Percentiles rank a stretch among this genome's conserved stretches.
These are phyloP conservation scores for Prionace glauca DNA, from an alignment of 2,797 vertebrate species.

Conservation along the genomic window DNA sequence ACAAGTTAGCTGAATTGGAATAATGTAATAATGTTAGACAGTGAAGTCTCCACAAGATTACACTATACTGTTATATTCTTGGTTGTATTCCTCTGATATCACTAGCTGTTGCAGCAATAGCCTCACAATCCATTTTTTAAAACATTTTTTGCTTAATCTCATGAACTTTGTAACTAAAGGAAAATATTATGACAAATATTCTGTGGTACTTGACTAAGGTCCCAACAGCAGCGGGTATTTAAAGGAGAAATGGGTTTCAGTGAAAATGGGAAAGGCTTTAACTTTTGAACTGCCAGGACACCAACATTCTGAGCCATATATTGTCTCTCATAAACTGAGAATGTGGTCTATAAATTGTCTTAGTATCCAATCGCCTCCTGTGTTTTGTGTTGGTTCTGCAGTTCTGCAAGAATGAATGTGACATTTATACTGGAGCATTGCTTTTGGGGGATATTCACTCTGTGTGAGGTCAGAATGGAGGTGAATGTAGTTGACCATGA, in stretches of 20 bases:
- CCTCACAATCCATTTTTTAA: neutral
- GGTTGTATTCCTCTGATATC: neutral
- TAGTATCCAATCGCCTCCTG: neutral
- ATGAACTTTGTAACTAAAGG: neutral
- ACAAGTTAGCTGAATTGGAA: neutral
- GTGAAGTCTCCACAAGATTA: neutral
- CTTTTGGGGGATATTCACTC: constrained; percentile 13
- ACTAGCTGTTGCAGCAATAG: neutral
- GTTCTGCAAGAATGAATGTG: constrained; percentile 14
- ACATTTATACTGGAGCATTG: constrained; percentile 10
- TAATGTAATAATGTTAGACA: neutral
- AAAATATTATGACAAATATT: neutral
- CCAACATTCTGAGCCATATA: neutral
- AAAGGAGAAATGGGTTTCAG: neutral
- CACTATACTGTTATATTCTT: neutral
- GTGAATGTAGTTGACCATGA: neutral
- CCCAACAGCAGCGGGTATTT: neutral
- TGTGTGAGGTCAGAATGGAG: constrained; percentile 14
- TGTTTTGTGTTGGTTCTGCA: neutral
- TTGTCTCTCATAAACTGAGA: neutral
- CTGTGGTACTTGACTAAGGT: neutral
- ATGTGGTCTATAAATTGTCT: neutral
- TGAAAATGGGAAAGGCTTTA: neutral
- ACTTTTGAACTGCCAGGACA: neutral
- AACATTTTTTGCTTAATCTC: constrained; percentile 5